These are phyloP conservation scores for Globia sparganii DNA, from an alignment of 2,888 invertebrate genomes.

Conservation along the genomic window DNA sequence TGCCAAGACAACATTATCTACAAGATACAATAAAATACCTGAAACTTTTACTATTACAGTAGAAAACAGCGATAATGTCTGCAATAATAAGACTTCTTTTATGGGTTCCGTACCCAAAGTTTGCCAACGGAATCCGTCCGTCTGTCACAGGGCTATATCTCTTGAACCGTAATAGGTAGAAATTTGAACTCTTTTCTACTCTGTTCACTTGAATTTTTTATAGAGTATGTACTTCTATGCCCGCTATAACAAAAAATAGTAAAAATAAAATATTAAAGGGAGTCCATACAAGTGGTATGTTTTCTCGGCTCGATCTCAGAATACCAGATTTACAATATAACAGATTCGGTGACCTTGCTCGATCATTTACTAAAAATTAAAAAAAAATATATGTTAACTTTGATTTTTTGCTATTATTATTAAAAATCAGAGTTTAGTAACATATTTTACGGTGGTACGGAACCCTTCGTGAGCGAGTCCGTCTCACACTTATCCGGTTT, in stretches of 20 bases:
- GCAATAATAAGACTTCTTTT: constrained; percentile 10
- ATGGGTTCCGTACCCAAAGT: neutral
- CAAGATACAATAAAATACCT: constrained; percentile 6
- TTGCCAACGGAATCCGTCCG: neutral
- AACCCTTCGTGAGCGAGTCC: no score
- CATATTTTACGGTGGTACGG: neutral
- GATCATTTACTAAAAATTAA: neutral
- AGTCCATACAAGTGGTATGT: neutral
- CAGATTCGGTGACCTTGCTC: no score
- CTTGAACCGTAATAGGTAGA: neutral
- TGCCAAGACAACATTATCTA: neutral
- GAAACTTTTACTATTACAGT: constrained; percentile 28
- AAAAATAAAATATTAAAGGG: neutral
- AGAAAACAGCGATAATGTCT: constrained; percentile 38
- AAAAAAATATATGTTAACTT: no score
- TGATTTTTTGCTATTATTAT: neutral
- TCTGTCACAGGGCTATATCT: neutral
- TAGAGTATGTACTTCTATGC: neutral
- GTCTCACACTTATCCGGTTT: neutral
- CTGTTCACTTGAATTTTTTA: neutral
- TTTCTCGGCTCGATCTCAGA: no score
- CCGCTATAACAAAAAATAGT: neutral
- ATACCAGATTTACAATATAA: no score
- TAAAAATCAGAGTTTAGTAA: neutral
- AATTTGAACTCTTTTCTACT: no score